Evolutionary conservation across 2,888 invertebrate species (phyloP), one percentile per base, ranked within the genome.

Genomic region (Luffia ferchaultella): DNA sequence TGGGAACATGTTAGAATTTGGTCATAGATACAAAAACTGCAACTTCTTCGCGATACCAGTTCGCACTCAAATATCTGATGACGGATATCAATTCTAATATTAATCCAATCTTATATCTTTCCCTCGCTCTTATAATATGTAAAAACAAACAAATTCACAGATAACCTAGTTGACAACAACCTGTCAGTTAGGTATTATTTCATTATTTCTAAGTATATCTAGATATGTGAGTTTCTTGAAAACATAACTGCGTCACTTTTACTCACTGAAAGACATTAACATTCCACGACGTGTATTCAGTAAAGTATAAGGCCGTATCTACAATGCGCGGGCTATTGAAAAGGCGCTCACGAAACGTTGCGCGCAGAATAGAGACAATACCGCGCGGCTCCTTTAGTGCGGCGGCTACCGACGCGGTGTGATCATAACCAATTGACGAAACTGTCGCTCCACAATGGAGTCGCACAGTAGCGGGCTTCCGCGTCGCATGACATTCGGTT

Each of bases 401-500:
- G 57, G 65, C 66, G 73, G 73, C 64, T 65, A 67, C 74, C 58
- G 74, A 77, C 65, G 19, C 42, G 49, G 57, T 68, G 64, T 74
- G 73, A 76, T 73, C 66, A 62, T 65, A 71, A 70, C 70, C 70
- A 70, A 76, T 73, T 68, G 68, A 62, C 58, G 30, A 12, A 59
- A 65, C 64, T 62, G 62, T 62, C 58, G 56, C 55, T 54, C 12
- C 50, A 78, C 76, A 77, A 76, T 72, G 64, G 67, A 68, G 59
- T 68, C 67, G 64, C 70, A 80, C 82, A 75, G 80, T 80, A 80
- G 82, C 79, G 57, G 72, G 76, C 79, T 78, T 79, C 78, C 75
- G 79, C 72, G 70, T 70, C 65, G 58, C 60, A 50, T 51, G 55
- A 12, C 30, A 3, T 30, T 30, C 12, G 30, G 30, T 7, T 50